phyloP scores from a whole-genome alignment of 2,888 invertebrate species.

The Orthosia cruda region DNA sequence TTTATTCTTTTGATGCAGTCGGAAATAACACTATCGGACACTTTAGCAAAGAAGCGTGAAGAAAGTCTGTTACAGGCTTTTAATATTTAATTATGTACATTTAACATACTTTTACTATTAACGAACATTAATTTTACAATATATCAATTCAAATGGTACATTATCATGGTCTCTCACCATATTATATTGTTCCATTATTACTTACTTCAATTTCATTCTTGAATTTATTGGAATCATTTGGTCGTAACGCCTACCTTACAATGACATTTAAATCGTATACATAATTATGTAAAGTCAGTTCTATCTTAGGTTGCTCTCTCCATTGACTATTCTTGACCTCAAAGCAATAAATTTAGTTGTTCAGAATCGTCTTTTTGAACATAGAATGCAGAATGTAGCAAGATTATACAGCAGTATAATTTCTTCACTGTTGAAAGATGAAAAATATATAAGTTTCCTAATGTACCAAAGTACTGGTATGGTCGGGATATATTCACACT shows the following conservation, averaged over 20 bases:
- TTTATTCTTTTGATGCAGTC: background rate
- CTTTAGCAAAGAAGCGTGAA: background rate
- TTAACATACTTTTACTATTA: background rate
- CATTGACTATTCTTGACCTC: slow-evolving; percentile 20
- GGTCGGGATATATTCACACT: background rate
- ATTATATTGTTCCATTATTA: slow-evolving; percentile 34
- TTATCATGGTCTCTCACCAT: slow-evolving; percentile 3
- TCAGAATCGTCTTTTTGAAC: background rate
- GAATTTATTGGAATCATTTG: slow-evolving; percentile 45
- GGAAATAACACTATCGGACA: background rate
- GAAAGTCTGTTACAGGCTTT: too few relatives aligned
- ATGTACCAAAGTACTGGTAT: background rate
- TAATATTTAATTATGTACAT: too few relatives aligned
- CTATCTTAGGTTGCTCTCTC: slow-evolving; percentile 15
- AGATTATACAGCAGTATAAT: background rate
- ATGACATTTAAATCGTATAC: slow-evolving; percentile 39
- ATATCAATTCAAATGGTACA: slow-evolving; percentile 32
- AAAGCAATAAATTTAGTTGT: slow-evolving; percentile 2
- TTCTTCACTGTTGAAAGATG: background rate
- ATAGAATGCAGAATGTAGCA: too few relatives aligned
- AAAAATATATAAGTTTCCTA: background rate
- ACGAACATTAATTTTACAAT: slow-evolving; percentile 6
- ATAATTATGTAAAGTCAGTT: slow-evolving; percentile 35
- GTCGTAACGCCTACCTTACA: slow-evolving; percentile 29
- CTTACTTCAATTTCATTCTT: slow-evolving; percentile 35